Conservation (phyloP, 2,888 invertebrate genomes). For the Heliconius charithonia region DNA sequence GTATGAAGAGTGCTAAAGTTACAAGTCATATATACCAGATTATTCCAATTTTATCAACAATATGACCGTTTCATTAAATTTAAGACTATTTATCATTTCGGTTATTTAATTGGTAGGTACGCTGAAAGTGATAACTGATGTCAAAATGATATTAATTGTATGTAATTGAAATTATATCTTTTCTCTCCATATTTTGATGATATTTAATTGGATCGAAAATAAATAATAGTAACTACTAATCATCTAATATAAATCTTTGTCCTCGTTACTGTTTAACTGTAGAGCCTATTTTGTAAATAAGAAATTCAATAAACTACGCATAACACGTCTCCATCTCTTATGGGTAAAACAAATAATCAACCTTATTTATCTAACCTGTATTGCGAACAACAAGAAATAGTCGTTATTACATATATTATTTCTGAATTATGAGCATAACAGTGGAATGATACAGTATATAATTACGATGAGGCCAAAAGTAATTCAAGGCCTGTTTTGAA, state of each 20-base stretch:
- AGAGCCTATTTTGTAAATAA: too few relatives aligned
- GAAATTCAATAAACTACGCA: too few relatives aligned
- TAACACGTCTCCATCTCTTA: too few relatives aligned
- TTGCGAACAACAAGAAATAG: neutral
- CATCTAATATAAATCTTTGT: too few relatives aligned
- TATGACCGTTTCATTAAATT: neutral
- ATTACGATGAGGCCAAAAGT: neutral
- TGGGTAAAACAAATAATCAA: neutral
- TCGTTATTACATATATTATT: neutral
- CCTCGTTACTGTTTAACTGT: too few relatives aligned
- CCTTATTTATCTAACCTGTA: neutral
- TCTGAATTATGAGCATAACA: neutral
- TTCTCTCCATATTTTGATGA: neutral
- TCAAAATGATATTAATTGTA: neutral
- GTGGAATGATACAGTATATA: neutral
- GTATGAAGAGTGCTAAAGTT: neutral
- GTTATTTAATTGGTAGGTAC: neutral
- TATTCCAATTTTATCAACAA: neutral
- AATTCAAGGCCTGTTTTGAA: conserved; percentile 1
- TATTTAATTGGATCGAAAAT: conserved; percentile 1
- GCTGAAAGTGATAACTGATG: neutral
- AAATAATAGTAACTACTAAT: neutral
- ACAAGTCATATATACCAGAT: neutral
- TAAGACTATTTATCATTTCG: neutral
- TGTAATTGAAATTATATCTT: neutral